Evolutionary conservation across 2,113 vertebrate genomes (phyloP), one percentile per base, ranked within the genome.

Genomic region (Microcebus jonahi): DNA sequence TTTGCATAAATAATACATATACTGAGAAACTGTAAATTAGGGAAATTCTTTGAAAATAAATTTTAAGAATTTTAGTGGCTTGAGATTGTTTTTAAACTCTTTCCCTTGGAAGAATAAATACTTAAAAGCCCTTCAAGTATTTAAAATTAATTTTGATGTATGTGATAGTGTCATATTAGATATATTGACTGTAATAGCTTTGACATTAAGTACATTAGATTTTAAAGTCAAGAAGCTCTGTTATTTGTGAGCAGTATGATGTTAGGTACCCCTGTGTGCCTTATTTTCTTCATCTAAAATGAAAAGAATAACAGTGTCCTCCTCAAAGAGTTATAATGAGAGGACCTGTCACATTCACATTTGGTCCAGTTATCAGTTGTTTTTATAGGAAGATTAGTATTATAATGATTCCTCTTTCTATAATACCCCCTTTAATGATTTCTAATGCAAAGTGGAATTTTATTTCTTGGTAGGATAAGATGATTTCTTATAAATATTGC

Each of bases 131-230:
- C 23, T 70, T 90, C 11, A 88, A 55, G 12, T 11, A 59, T 6
- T 79, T 83, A 42, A 88, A 73, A 73, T 88, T 91, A 87, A 76
- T 93, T 96, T 76, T n/a, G 13, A 71, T 77, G 36, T 6, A 71
- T 71, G 8, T 57, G 31, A 57, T 53, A 27, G 1, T 57, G 73
- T 96, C 21, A 36, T 79, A 59, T 29, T 86, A 91, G 42, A 45
- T 87, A 84, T 75, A 45, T 31, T 20, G 8, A 84, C 6, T 53
- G 23, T 50, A 87, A 14, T 20, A 59, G 15, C 15, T 83, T 73
- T 93, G 57, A 31, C 21, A 68, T 18, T 77, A 5, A 68, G 50
- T 65, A 76, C 5, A 27, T 55, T 65, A 53, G 17, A 93, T 86
- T 79, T 75, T 82, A 53, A 71, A 82, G 61, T 59, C 8, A 67